Conservation (phyloP, 2,113 vertebrate species). For the Callaeas wilsoni region DNA sequence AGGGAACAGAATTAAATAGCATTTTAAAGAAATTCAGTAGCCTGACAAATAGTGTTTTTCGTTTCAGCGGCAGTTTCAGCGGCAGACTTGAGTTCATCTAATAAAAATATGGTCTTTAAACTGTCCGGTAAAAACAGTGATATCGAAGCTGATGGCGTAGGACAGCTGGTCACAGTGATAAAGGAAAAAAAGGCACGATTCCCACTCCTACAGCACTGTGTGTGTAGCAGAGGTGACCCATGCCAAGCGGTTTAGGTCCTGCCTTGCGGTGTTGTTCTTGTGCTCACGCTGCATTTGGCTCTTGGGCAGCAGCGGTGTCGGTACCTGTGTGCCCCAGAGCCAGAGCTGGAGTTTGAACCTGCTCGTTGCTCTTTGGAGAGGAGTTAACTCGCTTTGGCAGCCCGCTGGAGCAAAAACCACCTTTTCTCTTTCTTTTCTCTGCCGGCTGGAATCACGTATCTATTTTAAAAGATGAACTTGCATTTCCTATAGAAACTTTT, state of each 20-base stretch:
- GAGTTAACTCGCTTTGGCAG: neutral
- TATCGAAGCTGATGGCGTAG: neutral
- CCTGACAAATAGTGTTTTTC: neutral
- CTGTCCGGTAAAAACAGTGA: neutral
- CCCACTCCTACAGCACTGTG: neutral
- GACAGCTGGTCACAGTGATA: neutral
- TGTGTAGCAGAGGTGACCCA: neutral
- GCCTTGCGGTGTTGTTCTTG: neutral
- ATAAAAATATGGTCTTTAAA: neutral
- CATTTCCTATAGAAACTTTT: neutral
- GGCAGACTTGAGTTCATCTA: neutral
- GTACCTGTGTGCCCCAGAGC: neutral
- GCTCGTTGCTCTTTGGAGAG: neutral
- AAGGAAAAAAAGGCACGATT: neutral
- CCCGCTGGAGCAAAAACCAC: neutral
- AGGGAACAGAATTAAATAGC: neutral
- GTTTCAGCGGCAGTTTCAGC: neutral
- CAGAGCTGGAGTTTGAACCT: neutral
- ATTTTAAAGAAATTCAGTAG: neutral
- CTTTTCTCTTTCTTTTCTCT: neutral
- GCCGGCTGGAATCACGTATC: neutral
- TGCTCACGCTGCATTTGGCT: neutral
- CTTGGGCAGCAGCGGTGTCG: neutral
- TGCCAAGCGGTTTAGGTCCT: neutral
- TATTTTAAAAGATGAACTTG: neutral